These are phyloP conservation scores for Mastacembelus armatus DNA, from an alignment of 2,797 vertebrate species.

Conservation along the genomic window DNA sequence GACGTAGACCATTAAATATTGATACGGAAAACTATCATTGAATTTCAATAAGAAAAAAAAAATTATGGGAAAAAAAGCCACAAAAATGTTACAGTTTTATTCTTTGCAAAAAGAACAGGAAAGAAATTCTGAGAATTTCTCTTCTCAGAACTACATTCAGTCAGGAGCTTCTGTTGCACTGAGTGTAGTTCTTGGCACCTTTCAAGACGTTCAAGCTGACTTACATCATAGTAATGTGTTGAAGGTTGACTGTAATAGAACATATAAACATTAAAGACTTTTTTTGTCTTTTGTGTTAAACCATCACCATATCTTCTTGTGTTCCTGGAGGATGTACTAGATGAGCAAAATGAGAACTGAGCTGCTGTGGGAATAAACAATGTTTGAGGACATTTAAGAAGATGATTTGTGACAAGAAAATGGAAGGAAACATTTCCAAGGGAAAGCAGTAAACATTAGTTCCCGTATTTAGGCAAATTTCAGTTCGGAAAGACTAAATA, in stretches of 20 bases:
- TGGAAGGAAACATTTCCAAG: too few species aligned
- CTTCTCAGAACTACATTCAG: conserved; percentile 5
- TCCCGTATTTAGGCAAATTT: conserved; percentile 13
- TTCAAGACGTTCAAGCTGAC: neutral
- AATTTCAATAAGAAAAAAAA: conserved; percentile 4
- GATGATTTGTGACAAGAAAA: conserved; percentile 7
- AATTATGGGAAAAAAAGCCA: conserved; percentile 27
- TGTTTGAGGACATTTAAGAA: conserved; percentile 7
- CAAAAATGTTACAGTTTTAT: conserved; percentile 24
- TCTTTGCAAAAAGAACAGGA: conserved; percentile 20
- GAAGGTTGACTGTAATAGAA: conserved; percentile 5
- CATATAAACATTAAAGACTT: neutral
- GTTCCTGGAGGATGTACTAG: neutral
- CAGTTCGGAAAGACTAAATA: conserved; percentile 1
- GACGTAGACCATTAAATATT: conserved; percentile 37
- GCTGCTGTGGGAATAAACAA: neutral
- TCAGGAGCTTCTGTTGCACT: neutral
- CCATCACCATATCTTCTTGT: too few species aligned
- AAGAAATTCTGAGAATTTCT: conserved; percentile 4
- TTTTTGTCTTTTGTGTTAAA: neutral
- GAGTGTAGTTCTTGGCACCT: conserved; percentile 6
- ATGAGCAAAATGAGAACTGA: neutral
- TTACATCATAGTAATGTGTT: conserved; percentile 8
- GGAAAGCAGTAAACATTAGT: conserved; percentile 6
- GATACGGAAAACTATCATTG: conserved; percentile 32